Base-by-base conservation (phyloP, 2,113 vertebrate genomes). In the Prinia subflava region DNA sequence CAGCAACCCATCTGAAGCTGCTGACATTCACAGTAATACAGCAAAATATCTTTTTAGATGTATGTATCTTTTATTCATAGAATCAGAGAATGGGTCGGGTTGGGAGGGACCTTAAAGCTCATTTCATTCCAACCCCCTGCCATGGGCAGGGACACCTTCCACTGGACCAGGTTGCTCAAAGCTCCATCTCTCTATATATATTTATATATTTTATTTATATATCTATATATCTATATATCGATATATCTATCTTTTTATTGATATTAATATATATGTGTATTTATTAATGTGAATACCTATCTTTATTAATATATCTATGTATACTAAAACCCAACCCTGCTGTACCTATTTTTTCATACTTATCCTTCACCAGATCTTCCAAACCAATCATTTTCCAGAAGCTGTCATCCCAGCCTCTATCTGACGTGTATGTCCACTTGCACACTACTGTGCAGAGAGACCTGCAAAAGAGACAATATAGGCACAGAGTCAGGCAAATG, bases 371-470 rank as follows among this genome's bases (percentile, higher is more conserved):
- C 63, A 99, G 94, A 91, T 99, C 99, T 95, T 98, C 98, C 76
- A 99, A 97, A 62, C 98, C 99, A 78, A 99, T 97, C 76, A 60
- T 90, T 11, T 96, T 98, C 99, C 99, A 99, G 95, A 99, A 99
- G 64, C 95, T 98, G 86, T 98, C 96, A 59, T 99, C 98, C 99
- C 99, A 99, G 59, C 99, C 99, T n/a, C 95, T 97, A 56, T 98
- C 98, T n/a, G 98, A 97, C 2, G 98, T 98, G 86, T 99, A 99
- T 0, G 98, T 99, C 99, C 99, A 99, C 88, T 99, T 99, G 96
- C 99, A 99, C 81, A 99, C 98, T 82, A 99, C 93, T 13, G 99
- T 99, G 83, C 99, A 99, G 68, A 99, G 97, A 91, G 99, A 99
- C 80, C 99, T 99, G 92, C 59, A 77, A 87, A 96, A 85, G 84